Base-by-base conservation (phyloP, 2,797 vertebrate genomes). In the Eleutherodactylus coqui region DNA sequence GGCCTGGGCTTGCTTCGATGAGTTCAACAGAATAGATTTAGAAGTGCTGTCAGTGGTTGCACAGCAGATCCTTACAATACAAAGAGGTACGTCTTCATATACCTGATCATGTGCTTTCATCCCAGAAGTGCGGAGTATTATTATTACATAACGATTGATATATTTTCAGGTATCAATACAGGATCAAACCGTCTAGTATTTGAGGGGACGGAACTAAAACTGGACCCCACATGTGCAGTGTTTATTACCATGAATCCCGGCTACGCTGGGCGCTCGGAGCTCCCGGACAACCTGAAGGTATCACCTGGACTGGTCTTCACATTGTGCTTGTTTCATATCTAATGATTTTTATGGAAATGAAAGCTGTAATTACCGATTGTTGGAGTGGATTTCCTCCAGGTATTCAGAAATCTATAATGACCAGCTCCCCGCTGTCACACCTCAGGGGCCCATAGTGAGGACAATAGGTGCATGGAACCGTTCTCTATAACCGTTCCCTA, bases 171-270 rank as follows among this genome's bases (percentile, higher is more conserved):
- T 76, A 97, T 98, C 84, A 92, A 93, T 73, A 89, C 94, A 81
- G 93, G 96, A 4, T 73, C 89, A n/a, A 92, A 96, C 16, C 89
- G 94, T 88, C 91, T 98, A 73, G 29, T 94, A 76, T 98, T 97
- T 93, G 97, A 98, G 92, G 97, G 97, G 75, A 96, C 97, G 0
- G 95, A 97, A 90, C 90, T 98, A 24, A 96, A 91, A 88, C 94
- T 98, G 49, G 89, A 98, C 89, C 96, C 97, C 17, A 96, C 96
- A 0, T 98, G 97, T 79, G 96, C 96, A 5, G 96, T 97, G 38
- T 97, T 98, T 89, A 97, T 98, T 85, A 97, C 97, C 0, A 98
- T 98, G 97, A 98, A 98, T 90, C 97, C 97, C 21, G 97, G 96
- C 45, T 98, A 98, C 43, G 96, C 97, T 1, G 97, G 97, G 1